phyloP scores from a whole-genome alignment of 2,888 invertebrate species.

The Siphlonurus alternatus region DNA sequence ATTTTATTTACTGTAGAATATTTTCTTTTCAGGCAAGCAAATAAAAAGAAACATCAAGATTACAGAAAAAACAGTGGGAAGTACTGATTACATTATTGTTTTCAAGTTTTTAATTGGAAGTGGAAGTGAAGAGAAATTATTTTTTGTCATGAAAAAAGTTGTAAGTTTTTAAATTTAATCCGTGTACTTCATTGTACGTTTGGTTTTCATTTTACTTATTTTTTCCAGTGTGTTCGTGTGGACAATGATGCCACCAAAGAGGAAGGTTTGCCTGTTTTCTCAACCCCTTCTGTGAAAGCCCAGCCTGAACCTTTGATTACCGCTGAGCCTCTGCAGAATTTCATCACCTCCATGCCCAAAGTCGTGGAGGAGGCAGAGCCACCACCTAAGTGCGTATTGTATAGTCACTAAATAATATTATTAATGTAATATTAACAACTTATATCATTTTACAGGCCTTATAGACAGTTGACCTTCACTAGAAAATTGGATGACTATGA shows the following conservation, averaged over 20 bases:
- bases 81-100: not conserved
- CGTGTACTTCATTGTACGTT: too few relatives aligned
- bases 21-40: not conserved
- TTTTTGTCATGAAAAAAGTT: not conserved
- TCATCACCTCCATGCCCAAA: not conserved
- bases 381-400: not conserved
- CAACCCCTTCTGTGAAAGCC: not conserved
- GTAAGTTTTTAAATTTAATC: too few relatives aligned
- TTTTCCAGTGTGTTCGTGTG: not conserved
- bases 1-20: too few relatives aligned
- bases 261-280: not conserved
- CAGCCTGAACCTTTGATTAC: not conserved
- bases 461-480: not conserved
- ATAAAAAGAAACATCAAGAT: not conserved
- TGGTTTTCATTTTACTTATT: too few relatives aligned
- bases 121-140: not conserved
- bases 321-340: not conserved
- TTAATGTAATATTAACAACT: too few relatives aligned
- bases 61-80: not conserved
- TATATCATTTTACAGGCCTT: too few relatives aligned
- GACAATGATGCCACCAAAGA: not conserved
- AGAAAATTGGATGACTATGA: not conserved
- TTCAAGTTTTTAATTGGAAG: not conserved
- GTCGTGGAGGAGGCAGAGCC: not conserved
- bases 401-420: too few relatives aligned